phyloP scores from a whole-genome alignment of 2,113 vertebrate species.

The Semicossyphus pulcher region DNA sequence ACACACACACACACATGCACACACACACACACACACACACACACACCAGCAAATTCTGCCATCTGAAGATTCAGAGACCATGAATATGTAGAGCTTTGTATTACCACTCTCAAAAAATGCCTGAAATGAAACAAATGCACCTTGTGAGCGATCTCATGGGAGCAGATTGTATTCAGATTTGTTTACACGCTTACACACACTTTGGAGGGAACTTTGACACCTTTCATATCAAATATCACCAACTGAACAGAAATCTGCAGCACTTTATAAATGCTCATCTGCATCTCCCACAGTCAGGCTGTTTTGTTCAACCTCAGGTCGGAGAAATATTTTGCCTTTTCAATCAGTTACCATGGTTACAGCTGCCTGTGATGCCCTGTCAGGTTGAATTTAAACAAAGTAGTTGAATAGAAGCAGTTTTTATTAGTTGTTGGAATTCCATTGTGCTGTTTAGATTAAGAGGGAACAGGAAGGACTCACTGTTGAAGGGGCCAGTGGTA shows the following conservation, averaged over 20 bases:
- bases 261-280: background rate
- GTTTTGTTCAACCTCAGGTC: conserved; percentile 4
- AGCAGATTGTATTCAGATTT: background rate
- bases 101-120: background rate
- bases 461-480: background rate
- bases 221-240: background rate
- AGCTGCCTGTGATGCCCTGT: conserved; percentile 20
- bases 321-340: conserved; percentile 16
- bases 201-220: background rate
- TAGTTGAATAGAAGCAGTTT: conserved; percentile 2
- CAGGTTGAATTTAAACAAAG: conserved; percentile 34
- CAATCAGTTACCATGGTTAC: conserved; percentile 45
- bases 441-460: background rate
- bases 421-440: conserved; percentile 5
- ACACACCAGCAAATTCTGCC: background rate
- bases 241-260: too few relatives aligned
- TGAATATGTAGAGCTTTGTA: conserved; percentile 29
- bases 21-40: background rate
- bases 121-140: conserved; percentile 6
- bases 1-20: too few relatives aligned
- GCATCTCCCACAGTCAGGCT: background rate
- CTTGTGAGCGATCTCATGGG: background rate
- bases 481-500: too few relatives aligned
- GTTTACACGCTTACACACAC: background rate
- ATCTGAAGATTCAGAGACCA: background rate